Conservation (phyloP, 1,140 invertebrate genomes). For the Eciton burchellii region DNA sequence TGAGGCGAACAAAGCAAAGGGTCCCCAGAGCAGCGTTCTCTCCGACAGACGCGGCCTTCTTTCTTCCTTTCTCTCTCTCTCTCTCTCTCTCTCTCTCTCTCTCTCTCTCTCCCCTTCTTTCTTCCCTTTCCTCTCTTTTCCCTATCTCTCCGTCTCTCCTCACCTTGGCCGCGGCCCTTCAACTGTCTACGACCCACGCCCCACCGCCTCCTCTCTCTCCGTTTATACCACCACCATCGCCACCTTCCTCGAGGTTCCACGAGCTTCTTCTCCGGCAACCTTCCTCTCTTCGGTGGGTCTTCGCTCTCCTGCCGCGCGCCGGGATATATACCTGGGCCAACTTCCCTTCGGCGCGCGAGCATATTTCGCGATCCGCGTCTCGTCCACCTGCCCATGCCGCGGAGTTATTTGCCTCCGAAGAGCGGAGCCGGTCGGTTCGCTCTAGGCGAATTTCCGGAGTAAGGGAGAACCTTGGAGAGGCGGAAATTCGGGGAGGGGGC, state of each 20-base stretch:
- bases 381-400: constrained; percentile 64
- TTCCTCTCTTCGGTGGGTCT: constrained; percentile 54
- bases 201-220: constrained; percentile 73
- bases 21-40: constrained; percentile 66
- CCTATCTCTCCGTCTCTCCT: constrained; percentile 72
- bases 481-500: constrained; percentile 46
- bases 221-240: constrained; percentile 69
- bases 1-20: constrained; percentile 75
- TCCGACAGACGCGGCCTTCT: constrained; percentile 58
- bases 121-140: constrained; percentile 27
- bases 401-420: constrained; percentile 69
- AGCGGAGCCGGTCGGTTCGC: constrained; percentile 52
- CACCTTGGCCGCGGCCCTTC: constrained; percentile 84
- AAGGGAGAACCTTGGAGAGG: constrained; percentile 38
- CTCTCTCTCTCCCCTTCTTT: constrained; percentile 24
- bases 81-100: constrained; percentile 23
- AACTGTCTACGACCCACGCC: constrained; percentile 83
- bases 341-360: no score
- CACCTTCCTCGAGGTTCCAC: constrained; percentile 66
- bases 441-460: constrained; percentile 71
- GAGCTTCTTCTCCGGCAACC: constrained; percentile 23
- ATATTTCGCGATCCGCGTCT: constrained; percentile 48
- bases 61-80: constrained; percentile 52
- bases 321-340: constrained; percentile 34
- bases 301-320: constrained; percentile 48